Base-by-base conservation (phyloP, 2,888 invertebrate species). In the Terebella lapidaria region DNA sequence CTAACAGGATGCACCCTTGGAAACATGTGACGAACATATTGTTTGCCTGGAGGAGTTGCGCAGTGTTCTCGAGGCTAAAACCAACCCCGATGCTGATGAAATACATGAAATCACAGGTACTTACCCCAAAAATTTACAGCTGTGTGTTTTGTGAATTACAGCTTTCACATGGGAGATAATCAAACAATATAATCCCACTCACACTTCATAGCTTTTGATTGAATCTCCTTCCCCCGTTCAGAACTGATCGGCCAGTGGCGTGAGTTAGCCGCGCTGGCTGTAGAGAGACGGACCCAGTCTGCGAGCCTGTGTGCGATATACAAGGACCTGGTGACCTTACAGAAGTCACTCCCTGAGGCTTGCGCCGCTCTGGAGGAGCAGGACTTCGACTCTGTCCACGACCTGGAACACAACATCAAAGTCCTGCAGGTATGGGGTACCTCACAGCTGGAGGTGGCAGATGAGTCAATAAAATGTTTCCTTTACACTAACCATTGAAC, bases 21-120 rank as follows among this genome's bases (percentile, higher is more conserved):
- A 88, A 64, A 89, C 90, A 61, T 92, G 93, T 83, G 88, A 89
- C 72, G 91, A 92, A 75, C 92, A 93, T 82, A 87, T 92, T 74
- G 87, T 87, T 76, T 87, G 90, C 74, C 84, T 93, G 29, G 35
- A 28, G 29, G 42, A 35, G 10, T 15, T 35, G 10, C 10, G 42
- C 10, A 35, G n/a, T 35, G 42, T n/a, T 35, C 42, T 35, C 10
- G 10, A 10, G 42, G 42, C 42, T 35, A 35, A 35, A n/a, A 35
- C 42, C n/a, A n/a, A n/a, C n/a, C 42, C 42, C 42, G 42, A 35
- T 15, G n/a, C 42, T 35, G 42, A 35, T 35, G 42, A 35, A n/a
- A n/a, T 35, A 10, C 42, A 35, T 15, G 42, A 35, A 35, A 35
- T 35, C 10, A 35, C 42, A 15, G 42, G 42, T 35, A 35, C n/a